phyloP scores from a whole-genome alignment of 2,797 vertebrate genomes.

The Bryconaethiops microstoma region DNA sequence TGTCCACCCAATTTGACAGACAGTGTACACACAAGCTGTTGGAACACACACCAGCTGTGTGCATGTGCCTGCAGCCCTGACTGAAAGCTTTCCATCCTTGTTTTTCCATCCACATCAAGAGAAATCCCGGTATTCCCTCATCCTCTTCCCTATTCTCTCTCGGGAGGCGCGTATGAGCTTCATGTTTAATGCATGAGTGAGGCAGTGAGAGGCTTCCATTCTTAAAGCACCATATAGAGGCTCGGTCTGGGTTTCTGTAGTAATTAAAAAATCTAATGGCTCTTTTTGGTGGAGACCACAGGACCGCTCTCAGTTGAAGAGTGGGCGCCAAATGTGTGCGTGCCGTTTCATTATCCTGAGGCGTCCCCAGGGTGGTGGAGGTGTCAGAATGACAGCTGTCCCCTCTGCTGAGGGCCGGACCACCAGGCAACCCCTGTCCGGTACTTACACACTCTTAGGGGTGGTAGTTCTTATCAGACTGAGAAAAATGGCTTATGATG shows the following conservation, averaged over 20 bases:
- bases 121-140: constrained; percentile 57
- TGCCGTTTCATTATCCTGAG: constrained; percentile 71
- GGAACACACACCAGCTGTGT: constrained; percentile 24
- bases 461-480: constrained; percentile 26
- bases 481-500: constrained; percentile 8
- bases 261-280: constrained; percentile 91
- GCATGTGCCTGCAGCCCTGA: constrained; percentile 17
- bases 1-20: background rate
- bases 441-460: constrained; percentile 13
- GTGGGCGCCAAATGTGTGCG: constrained; percentile 76
- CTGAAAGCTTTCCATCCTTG: constrained; percentile 44
- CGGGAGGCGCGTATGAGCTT: constrained; percentile 85
- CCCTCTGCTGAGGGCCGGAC: constrained; percentile 12
- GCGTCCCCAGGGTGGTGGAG: constrained; percentile 36
- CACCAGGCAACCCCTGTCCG: constrained; percentile 9
- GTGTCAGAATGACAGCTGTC: constrained; percentile 46
- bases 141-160: constrained; percentile 69
- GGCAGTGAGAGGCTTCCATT: constrained; percentile 67
- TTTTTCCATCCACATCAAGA: constrained; percentile 64
- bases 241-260: constrained; percentile 73
- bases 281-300: constrained; percentile 77
- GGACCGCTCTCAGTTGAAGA: constrained; percentile 81
- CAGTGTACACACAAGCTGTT: background rate
- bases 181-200: constrained; percentile 92
- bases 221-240: constrained; percentile 64